Evolutionary conservation across 2,888 invertebrate species (phyloP).

Genomic region (Acrobasis suavella): DNA sequence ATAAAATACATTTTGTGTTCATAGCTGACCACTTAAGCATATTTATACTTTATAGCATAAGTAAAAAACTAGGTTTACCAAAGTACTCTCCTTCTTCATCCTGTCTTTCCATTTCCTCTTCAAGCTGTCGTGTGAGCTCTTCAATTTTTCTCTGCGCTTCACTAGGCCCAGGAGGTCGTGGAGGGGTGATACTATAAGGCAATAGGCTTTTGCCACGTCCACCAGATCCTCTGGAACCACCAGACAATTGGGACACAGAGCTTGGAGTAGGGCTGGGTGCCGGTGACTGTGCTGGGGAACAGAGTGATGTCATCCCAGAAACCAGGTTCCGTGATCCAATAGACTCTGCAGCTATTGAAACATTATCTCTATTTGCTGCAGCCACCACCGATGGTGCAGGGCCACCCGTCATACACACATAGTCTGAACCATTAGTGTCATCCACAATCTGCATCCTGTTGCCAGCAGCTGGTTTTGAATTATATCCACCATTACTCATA

Average conservation of each 20-base stretch:
- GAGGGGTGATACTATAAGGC: slow-evolving; percentile 94
- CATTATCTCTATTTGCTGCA: slow-evolving; percentile 72
- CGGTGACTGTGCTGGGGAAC: slow-evolving; percentile 80
- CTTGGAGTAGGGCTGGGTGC: slow-evolving; percentile 86
- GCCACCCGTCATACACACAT: slow-evolving; percentile 93
- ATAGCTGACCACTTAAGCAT: no score
- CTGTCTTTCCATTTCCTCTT: slow-evolving; percentile 97
- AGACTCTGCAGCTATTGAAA: slow-evolving; percentile 65
- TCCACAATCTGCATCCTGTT: slow-evolving; percentile 82
- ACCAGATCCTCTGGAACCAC: slow-evolving; percentile 82
- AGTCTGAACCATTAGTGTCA: slow-evolving; percentile 90
- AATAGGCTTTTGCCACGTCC: slow-evolving; percentile 86
- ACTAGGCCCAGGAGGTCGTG: slow-evolving; percentile 93
- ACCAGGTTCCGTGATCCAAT: slow-evolving; percentile 66
- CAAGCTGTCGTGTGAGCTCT: slow-evolving; percentile 94
- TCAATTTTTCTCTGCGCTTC: slow-evolving; percentile 97
- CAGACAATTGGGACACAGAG: slow-evolving; percentile 83
- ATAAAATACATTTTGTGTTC: no score
- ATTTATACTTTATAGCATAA: no score
- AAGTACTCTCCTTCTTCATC: slow-evolving; percentile 98
- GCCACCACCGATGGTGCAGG: slow-evolving; percentile 75
- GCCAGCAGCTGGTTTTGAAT: slow-evolving; percentile 49
- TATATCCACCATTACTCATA: slow-evolving; percentile 61
- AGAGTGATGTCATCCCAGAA: slow-evolving; percentile 72
- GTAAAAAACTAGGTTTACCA: slow-evolving; percentile 82